Evolutionary conservation across 2,113 vertebrate genomes (phyloP).

Genomic region (Saguinus midas): DNA sequence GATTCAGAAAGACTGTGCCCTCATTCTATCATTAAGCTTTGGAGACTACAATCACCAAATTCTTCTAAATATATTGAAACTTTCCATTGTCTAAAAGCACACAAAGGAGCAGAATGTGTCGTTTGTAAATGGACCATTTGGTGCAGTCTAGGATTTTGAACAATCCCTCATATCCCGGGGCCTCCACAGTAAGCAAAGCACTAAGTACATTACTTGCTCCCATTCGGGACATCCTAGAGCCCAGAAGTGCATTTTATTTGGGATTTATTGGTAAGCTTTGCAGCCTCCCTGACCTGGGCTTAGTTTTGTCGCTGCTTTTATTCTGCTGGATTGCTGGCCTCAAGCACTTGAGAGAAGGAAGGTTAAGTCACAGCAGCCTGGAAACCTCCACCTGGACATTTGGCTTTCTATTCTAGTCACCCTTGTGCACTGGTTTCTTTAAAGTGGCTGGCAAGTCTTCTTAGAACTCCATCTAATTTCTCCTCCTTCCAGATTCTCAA

Average conservation of each 20-base stretch:
- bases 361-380: not conserved
- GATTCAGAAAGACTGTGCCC: not conserved
- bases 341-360: not conserved
- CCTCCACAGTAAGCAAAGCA: not conserved
- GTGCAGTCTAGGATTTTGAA: not conserved
- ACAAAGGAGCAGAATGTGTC: not conserved
- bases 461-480: not conserved
- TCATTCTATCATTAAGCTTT: conserved; percentile 18
- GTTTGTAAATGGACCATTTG: not conserved
- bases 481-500: conserved; percentile 22
- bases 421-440: not conserved
- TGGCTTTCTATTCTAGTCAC: not conserved
- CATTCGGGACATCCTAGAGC: not conserved
- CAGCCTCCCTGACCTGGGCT: not conserved
- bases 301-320: not conserved
- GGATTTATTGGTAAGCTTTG: not conserved
- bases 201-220: not conserved
- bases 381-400: not conserved
- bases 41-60: conserved; percentile 43
- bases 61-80: conserved; percentile 46
- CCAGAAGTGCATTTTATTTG: not conserved
- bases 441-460: not conserved
- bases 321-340: not conserved
- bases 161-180: not conserved
- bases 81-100: not conserved